Conservation (phyloP, 2,797 vertebrate genomes). For the Intellagama lesueurii region DNA sequence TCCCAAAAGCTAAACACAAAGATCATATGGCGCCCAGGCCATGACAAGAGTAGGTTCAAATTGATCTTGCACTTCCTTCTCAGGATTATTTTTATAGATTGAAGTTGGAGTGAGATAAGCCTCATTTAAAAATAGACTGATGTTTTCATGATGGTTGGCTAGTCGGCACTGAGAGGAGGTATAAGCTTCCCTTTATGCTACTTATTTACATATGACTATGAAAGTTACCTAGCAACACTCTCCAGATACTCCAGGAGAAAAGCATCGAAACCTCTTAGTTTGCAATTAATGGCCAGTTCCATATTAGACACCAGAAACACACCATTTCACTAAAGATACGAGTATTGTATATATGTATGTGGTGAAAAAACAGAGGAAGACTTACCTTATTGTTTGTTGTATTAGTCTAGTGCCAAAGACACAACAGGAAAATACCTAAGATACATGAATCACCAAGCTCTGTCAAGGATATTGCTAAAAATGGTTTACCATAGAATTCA, state of each 20-base stretch:
- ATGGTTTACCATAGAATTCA: background rate
- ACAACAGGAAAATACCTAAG: background rate
- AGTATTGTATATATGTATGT: background rate
- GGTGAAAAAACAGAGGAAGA: background rate
- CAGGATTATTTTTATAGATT: background rate
- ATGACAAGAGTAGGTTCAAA: background rate
- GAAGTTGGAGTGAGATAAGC: background rate
- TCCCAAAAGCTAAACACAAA: background rate
- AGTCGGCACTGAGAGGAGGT: background rate
- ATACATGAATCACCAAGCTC: background rate
- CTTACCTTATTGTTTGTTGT: background rate
- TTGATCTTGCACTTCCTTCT: background rate
- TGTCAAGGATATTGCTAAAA: background rate
- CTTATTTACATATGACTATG: background rate
- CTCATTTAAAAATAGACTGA: background rate
- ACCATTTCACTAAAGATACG: background rate
- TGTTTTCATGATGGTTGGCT: background rate
- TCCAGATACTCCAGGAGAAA: slow-evolving; percentile 1
- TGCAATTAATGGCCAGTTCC: background rate
- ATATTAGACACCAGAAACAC: background rate
- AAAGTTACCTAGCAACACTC: background rate
- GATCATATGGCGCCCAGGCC: background rate
- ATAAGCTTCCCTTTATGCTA: background rate
- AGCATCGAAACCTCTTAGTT: background rate
- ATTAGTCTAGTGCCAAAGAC: background rate